Base-by-base conservation (phyloP, 2,888 invertebrate genomes). In the Pyralis farinalis region DNA sequence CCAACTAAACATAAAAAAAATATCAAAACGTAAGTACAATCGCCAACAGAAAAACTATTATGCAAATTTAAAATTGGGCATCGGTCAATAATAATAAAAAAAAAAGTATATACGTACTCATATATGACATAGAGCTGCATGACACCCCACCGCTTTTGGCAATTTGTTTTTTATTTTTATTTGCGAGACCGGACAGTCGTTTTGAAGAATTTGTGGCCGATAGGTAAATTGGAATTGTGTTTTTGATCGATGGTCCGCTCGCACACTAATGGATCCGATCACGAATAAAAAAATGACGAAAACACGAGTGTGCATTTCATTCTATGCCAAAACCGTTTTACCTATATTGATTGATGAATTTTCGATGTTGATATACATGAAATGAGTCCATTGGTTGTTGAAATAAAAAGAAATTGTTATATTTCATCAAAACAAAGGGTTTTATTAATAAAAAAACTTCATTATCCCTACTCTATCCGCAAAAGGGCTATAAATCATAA, bases 141-240 rank as follows among this genome's bases (percentile, higher is more conserved):
- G 11, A 37, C 36, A 21, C 20, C 57, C 52, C 44, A 49, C 54
- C 55, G 43, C 48, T 42, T 47, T 47, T 44, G 43, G 47, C 65
- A 63, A 65, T 73, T 63, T 71, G 66, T 72, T 74, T 77, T 76
- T 75, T 79, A 75, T 76, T 76, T 72, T 52, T 73, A 67, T 67
- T 63, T 63, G 63, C 55, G 55, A 50, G 62, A 67, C 62, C 60
- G 68, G 71, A 63, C 73, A 74, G 73, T 73, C 71, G 74, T 73
- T 77, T 77, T 79, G 77, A 82, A 77, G 84, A 80, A 84, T 84
- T 83, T 83, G 84, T 83, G 82, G 82, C 69, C 68, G 76, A 72
- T 70, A 76, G 83, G 85, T 83, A 84, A 86, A 85, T 84, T 86
- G 85, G 79, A 77, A 80, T 78, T 71, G 82, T 72, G 71, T 67